A percentile compares a stretch with the other conserved stretches of the same genome.
These are phyloP conservation scores for Bombus confusus DNA, from an alignment of 1,140 invertebrate species.

Conservation along the genomic window DNA sequence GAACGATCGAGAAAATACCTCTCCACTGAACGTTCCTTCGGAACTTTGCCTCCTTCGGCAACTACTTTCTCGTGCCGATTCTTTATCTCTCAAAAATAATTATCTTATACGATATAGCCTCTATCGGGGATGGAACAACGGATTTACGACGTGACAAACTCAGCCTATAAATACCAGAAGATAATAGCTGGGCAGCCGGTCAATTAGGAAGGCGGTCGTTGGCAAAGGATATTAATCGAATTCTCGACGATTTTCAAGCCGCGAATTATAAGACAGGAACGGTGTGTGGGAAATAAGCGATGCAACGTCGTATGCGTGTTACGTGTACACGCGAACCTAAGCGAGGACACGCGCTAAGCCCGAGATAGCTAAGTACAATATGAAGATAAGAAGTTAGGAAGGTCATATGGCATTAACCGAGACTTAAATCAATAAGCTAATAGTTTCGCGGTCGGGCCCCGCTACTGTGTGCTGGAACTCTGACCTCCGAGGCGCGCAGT, in stretches of 20 bases:
- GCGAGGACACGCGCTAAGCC: conserved; percentile 1
- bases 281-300: background rate
- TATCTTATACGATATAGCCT: background rate
- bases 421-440: conserved; percentile 67
- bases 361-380: conserved; percentile 26
- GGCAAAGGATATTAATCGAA: conserved; percentile 5
- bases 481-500: conserved; percentile 58
- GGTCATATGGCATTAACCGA: conserved; percentile 47
- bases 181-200: too few relatives aligned
- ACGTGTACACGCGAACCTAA: background rate
- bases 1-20: background rate
- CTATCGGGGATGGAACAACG: background rate
- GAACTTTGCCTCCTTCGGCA: too few relatives aligned
- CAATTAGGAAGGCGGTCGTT: background rate
- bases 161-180: conserved; percentile 15
- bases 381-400: conserved; percentile 58
- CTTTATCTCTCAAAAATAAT: background rate
- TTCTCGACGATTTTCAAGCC: conserved; percentile 17
- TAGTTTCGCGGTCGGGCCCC: conserved; percentile 49
- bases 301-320: background rate
- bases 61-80: background rate
- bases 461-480: conserved; percentile 71
- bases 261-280: conserved; percentile 41
- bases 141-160: conserved; percentile 1
- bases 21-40: too few relatives aligned